Evolutionary conservation across 2,888 invertebrate genomes (phyloP).

Genomic region (Oscheius sp.): DNA sequence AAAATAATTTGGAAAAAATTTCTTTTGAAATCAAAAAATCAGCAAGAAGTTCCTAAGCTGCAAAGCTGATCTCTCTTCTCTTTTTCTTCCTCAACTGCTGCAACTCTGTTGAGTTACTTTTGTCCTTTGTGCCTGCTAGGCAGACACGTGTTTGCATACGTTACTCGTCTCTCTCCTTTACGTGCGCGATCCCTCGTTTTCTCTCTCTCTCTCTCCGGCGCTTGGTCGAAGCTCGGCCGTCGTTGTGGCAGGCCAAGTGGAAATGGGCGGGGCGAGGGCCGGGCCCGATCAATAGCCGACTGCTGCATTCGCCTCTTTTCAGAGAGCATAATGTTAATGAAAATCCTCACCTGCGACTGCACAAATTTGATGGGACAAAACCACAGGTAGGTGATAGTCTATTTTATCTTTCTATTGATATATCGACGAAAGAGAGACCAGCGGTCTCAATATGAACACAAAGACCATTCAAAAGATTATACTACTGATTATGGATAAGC

Average conservation of each 20-base stretch:
- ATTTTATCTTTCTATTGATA: no score
- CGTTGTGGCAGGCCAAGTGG: constrained; percentile 26
- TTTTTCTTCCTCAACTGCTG: no score
- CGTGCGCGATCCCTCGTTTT: neutral
- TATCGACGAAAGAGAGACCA: no score
- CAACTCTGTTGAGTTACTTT: no score
- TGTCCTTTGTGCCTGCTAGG: no score
- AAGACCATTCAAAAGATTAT: no score
- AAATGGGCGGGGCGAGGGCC: constrained; percentile 26
- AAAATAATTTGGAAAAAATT: no score
- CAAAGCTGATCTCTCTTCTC: no score
- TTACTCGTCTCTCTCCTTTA: neutral
- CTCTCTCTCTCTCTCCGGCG: neutral
- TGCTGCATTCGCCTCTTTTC: constrained; percentile 31
- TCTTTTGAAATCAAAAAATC: no score
- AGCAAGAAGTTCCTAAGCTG: no score
- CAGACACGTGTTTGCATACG: constrained; percentile 7
- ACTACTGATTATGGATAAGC: no score
- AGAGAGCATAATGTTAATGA: constrained; percentile 44
- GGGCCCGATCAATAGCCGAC: constrained; percentile 26
- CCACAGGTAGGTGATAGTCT: constrained; percentile 45
- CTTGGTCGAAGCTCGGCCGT: neutral
- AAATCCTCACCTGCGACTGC: constrained; percentile 54
- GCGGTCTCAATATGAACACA: no score
- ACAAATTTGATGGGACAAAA: constrained; percentile 54